Evolutionary conservation across 2,888 invertebrate species (phyloP).

Genomic region (Lasioglossum pauxillum): DNA sequence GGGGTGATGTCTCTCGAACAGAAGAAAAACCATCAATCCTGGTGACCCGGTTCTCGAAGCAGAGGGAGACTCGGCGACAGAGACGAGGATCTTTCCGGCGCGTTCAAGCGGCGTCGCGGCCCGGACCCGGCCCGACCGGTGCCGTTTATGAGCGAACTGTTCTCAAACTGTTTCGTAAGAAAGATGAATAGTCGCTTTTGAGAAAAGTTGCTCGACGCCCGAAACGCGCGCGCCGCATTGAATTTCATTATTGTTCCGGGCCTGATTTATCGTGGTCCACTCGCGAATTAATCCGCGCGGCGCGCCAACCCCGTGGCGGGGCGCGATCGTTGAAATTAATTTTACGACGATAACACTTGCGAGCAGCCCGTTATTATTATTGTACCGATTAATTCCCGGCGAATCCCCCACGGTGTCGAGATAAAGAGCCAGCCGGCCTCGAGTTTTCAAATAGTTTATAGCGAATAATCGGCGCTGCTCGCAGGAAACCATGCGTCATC

Average conservation of each 20-base stretch:
- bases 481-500: neutral
- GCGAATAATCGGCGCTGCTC: neutral
- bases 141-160: conserved; percentile 74
- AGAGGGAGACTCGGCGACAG: conserved; percentile 13
- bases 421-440: conserved; percentile 1
- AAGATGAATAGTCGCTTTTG: conserved; percentile 73
- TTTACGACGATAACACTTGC: conserved; percentile 17
- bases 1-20: conserved; percentile 44
- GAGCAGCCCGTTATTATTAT: conserved; percentile 15
- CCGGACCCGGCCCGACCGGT: conserved; percentile 24
- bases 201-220: conserved; percentile 64
- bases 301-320: neutral
- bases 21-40: conserved; percentile 72
- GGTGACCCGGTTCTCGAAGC: conserved; percentile 60
- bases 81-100: conserved; percentile 56
- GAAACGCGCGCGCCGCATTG: conserved; percentile 47
- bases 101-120: neutral
- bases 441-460: conserved; percentile 11
- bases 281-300: conserved; percentile 25
- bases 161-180: conserved; percentile 74
- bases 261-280: conserved; percentile 63
- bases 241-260: conserved; percentile 69
- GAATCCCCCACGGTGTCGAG: conserved; percentile 12
- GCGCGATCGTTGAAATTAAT: conserved; percentile 30
- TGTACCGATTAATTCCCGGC: conserved; percentile 9